Evolutionary conservation across 2,888 invertebrate genomes (phyloP), one percentile per base, ranked within the genome.

Genomic region (Dendrolimus pini): DNA sequence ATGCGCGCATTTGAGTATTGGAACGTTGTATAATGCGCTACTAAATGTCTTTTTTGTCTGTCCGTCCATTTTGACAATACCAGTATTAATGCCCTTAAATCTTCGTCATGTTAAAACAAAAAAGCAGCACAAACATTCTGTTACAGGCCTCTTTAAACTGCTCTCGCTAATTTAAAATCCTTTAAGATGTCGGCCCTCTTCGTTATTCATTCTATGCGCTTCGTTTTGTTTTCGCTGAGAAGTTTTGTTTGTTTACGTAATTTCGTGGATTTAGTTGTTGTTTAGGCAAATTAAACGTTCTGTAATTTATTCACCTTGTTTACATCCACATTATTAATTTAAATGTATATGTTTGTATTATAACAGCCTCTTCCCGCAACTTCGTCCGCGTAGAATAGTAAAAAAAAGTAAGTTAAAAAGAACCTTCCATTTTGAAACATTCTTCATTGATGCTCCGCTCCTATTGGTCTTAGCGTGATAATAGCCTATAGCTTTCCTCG

Each of bases 21-120:
- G 54, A 58, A 59, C 60, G 60, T 62, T 61, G 72, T 72, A 75
- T 76, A 74, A 78, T 77, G 73, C 65, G 63, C 64, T 72, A 66
- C 65, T 75, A 75, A 72, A 72, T 62, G 69, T 73, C 66, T 69
- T 78, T 77, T 76, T 79, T 78, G 72, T 74, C 66, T 56, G 69
- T 69, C 69, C 64, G 66, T 69, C 58, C 54, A 47, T 54, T 56
- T 71, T 68, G 71, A 75, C 78, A 76, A 75, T 73, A 72, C 73
- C 69, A 65, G 73, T 78, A 77, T 78, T 70, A 76, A 78, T 73
- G 75, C 62, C 56, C 58, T 60, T 54, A 62, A 65, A 60, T 64
- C 65, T 47, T 47, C 47, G 12, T 47, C 30, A 30, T 30, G 30
- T 30, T 9, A 47, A 47, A 47, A 47, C 42, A 47, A 47, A 47